Evolutionary conservation across 2,113 vertebrate species (phyloP), one percentile per base, ranked within the genome.

Genomic region (Daphoenositta chrysoptera): DNA sequence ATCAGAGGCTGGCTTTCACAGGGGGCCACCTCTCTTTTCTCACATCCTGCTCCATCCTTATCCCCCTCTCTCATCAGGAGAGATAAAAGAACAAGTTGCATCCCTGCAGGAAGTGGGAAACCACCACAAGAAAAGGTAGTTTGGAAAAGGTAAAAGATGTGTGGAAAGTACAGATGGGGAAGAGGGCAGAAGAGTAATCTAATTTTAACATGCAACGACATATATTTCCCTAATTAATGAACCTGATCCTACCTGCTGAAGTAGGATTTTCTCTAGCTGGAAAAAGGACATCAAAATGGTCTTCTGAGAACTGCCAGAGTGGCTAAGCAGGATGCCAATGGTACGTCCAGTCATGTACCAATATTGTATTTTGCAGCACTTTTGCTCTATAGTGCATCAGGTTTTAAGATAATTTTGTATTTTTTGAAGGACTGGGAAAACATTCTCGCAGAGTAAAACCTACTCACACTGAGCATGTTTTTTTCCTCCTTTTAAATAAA

Each of bases 301-400:
- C 69, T 78, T 75, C 31, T 13, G 26, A 50, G 17, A 73, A 13
- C 23, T 31, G 26, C 35, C 58, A 20, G 42, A 66, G 5, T 11
- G 7, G 7, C 22, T 66, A 70, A 53, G 22, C 7, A 64, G n/a
- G 45, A 48, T 7, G 26, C 7, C 12, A 60, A 28, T 4, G 19
- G 44, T 23, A 84, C 0, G 0, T 48, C 18, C 35, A 42, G 12
- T 44, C 37, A 53, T 0, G 20, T 19, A 63, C 14, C 2, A 1
- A 18, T 58, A 18, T 7, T 51, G n/a, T n/a, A n/a, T n/a, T 68
- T 58, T 47, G 21, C 14, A 40, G 39, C 22, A 48, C 27, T 61
- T 86, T 6, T 44, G n/a, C 8, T 78, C 21, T 33, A 17, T 1
- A 61, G 22, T 10, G 8, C 17, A 65, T n/a, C 19, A 37, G 5